phyloP scores from a whole-genome alignment of 2,113 vertebrate genomes.

The Psittacara wagleri region DNA sequence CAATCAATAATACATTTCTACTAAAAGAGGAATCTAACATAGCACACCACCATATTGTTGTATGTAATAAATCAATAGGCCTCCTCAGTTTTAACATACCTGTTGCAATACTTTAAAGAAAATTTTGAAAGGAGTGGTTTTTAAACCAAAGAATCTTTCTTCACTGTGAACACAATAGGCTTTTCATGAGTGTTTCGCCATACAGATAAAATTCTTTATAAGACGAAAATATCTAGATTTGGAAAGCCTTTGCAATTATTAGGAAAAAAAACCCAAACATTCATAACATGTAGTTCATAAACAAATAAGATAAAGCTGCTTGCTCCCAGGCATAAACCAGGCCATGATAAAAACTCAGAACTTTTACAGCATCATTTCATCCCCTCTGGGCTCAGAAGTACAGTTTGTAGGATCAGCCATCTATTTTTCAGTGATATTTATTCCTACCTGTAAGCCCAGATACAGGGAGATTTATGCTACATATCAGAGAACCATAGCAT shows the following conservation, averaged over 20 bases:
- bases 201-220: neutral
- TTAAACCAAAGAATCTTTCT: neutral
- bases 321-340: neutral
- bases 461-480: neutral
- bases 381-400: neutral
- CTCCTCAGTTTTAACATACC: neutral
- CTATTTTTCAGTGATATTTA: neutral
- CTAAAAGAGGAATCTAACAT: neutral
- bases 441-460: neutral
- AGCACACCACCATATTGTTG: neutral
- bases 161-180: neutral
- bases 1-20: constrained; percentile 19
- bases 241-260: neutral
- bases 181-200: neutral
- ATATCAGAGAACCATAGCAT: neutral
- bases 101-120: neutral
- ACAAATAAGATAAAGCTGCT: neutral
- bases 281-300: neutral
- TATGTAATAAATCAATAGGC: constrained; percentile 21
- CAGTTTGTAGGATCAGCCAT: neutral
- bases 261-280: neutral
- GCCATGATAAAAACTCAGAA: neutral
- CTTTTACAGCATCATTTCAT: neutral
- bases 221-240: neutral
- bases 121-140: neutral